These are phyloP conservation scores for Sarcophaga caerulescens DNA, from an alignment of 2,888 invertebrate genomes.

Conservation along the genomic window DNA sequence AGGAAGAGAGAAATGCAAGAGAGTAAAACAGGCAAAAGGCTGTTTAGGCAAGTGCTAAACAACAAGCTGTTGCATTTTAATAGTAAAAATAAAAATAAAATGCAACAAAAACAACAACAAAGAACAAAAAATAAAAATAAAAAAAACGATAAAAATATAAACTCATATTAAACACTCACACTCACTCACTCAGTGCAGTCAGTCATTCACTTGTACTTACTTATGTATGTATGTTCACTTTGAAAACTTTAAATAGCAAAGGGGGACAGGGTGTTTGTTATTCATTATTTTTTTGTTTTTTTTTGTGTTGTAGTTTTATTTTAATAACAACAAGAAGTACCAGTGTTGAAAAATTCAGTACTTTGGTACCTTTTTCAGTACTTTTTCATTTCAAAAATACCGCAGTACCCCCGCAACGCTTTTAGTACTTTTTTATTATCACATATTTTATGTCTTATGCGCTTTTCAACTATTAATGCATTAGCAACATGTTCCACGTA, in stretches of 20 bases:
- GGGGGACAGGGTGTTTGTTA: not conserved
- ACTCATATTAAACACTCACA: constrained; percentile 25
- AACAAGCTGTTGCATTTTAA: constrained; percentile 49
- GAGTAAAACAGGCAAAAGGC: constrained; percentile 12
- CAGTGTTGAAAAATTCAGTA: too few species aligned
- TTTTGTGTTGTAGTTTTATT: constrained; percentile 14
- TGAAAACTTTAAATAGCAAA: constrained; percentile 16
- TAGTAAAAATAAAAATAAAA: not conserved
- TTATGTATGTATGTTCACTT: constrained; percentile 12
- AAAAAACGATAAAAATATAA: not conserved
- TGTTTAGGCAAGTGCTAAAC: constrained; percentile 32
- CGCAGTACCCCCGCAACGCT: too few species aligned
- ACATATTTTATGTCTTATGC: too few species aligned
- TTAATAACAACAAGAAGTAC: constrained; percentile 35
- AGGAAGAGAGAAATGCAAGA: not conserved
- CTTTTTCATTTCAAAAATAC: too few species aligned
- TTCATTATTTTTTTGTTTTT: not conserved
- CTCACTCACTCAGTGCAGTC: constrained; percentile 9
- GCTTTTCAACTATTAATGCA: too few species aligned
- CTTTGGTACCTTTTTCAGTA: too few species aligned
- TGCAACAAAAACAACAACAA: not conserved
- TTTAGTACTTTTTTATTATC: too few species aligned
- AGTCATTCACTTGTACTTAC: not conserved
- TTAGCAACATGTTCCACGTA: too few species aligned
- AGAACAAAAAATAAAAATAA: constrained; percentile 22